Evolutionary conservation across 1,140 invertebrate genomes (phyloP).

Genomic region (Drosophila fuyamai): DNA sequence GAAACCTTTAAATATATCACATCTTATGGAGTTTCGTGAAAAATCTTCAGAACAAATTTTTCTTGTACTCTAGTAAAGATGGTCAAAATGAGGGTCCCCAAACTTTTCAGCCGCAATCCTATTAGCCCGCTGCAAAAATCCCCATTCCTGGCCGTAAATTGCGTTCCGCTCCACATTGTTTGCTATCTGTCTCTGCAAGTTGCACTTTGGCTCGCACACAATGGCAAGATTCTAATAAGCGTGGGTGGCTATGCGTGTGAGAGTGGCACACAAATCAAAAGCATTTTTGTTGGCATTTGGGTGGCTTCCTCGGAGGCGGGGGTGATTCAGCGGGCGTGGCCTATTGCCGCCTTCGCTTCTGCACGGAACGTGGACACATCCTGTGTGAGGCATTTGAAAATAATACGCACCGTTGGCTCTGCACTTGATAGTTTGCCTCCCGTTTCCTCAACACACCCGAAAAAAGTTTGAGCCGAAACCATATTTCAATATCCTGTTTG

Average conservation of each 20-base stretch:
- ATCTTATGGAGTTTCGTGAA: no score
- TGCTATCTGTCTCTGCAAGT: conserved; percentile 39
- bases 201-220: conserved; percentile 44
- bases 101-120: conserved; percentile 62
- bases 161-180: conserved; percentile 21
- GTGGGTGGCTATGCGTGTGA: conserved; percentile 1
- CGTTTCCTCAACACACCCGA: not conserved
- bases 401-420: conserved; percentile 24
- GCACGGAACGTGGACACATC: conserved; percentile 33
- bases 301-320: conserved; percentile 17
- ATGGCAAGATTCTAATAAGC: conserved; percentile 51
- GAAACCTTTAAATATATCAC: no score
- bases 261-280: conserved; percentile 38
- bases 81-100: conserved; percentile 1
- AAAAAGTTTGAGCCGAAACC: not conserved
- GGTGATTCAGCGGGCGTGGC: conserved; percentile 7
- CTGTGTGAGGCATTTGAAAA: conserved; percentile 34
- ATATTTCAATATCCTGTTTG: not conserved
- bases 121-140: conserved; percentile 27
- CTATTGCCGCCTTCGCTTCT: conserved; percentile 4
- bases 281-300: conserved; percentile 51
- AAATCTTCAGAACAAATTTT: no score
- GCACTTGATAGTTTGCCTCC: conserved; percentile 25
- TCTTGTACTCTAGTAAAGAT: not conserved
- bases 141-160: conserved; percentile 44